phyloP scores from a whole-genome alignment of 1,140 invertebrate genomes.

The Heliconius congener region DNA sequence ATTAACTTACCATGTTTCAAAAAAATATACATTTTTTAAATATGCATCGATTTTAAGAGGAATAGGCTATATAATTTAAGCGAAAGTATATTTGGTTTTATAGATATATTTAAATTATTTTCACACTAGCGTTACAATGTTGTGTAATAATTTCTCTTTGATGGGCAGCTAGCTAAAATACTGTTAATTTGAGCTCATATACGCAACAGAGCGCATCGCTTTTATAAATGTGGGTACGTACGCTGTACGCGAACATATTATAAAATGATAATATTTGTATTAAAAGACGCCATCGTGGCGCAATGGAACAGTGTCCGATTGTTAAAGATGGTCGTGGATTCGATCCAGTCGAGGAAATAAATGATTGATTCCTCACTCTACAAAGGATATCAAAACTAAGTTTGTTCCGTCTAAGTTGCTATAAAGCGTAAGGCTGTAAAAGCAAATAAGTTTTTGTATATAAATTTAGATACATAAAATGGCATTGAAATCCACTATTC shows the following conservation, averaged over 20 bases:
- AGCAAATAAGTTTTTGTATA: too few species aligned
- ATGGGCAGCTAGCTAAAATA: constrained; percentile 1
- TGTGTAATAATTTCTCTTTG: constrained; percentile 14
- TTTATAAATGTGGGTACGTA: constrained; percentile 1
- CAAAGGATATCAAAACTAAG: too few species aligned
- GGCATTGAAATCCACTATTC: too few species aligned
- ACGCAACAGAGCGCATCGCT: constrained; percentile 9
- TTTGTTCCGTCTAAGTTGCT: too few species aligned
- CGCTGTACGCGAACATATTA: not conserved
- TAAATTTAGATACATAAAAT: too few species aligned
- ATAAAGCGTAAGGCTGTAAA: too few species aligned
- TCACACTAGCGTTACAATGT: not conserved
- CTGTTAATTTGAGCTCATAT: constrained; percentile 6
- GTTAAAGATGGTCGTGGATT: too few species aligned
- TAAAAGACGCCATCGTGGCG: too few species aligned
- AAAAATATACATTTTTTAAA: not conserved
- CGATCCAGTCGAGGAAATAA: too few species aligned
- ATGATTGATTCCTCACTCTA: too few species aligned
- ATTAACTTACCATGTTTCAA: too few species aligned
- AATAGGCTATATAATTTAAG: not conserved
- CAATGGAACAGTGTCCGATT: too few species aligned
- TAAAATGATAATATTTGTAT: not conserved
- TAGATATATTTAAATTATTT: not conserved
- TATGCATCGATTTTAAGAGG: not conserved
- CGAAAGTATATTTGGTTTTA: not conserved